These are phyloP conservation scores for Phlogophora meticulosa DNA, from an alignment of 2,888 invertebrate genomes.

Conservation along the genomic window DNA sequence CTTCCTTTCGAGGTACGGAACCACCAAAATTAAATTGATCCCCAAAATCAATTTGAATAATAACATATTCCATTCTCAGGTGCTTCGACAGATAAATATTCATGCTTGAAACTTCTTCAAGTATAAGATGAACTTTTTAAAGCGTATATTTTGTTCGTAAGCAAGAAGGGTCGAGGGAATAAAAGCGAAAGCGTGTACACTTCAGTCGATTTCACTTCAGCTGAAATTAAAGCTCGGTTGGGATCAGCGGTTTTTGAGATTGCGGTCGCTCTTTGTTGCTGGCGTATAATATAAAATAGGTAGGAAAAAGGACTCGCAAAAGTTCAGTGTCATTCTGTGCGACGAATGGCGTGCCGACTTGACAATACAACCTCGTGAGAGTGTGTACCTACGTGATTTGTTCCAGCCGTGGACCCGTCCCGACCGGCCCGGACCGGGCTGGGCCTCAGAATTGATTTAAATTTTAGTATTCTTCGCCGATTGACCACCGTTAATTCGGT, in stretches of 20 bases:
- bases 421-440: not conserved
- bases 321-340: conserved; percentile 63
- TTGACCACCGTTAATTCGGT: conserved; percentile 6
- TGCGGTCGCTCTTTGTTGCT: conserved; percentile 76
- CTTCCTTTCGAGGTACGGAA: no score
- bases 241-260: conserved; percentile 80
- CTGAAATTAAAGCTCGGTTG: conserved; percentile 83
- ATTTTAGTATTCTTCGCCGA: conserved; percentile 14
- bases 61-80: conserved; percentile 46
- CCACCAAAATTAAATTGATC: conserved; percentile 8
- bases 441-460: conserved; percentile 29
- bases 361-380: conserved; percentile 52
- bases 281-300: conserved; percentile 70
- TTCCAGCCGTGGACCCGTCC: conserved; percentile 1
- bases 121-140: conserved; percentile 71
- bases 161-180: conserved; percentile 79
- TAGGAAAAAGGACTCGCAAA: conserved; percentile 62
- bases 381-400: conserved; percentile 53
- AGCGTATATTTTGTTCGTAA: conserved; percentile 72
- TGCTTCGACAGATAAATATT: conserved; percentile 67
- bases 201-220: conserved; percentile 85
- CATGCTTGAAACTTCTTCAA: conserved; percentile 68
- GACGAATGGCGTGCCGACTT: conserved; percentile 55
- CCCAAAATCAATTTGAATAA: conserved; percentile 19
- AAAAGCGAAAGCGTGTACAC: conserved; percentile 88